Base-by-base conservation (phyloP, 2,888 invertebrate species). In the Camptogramma bilineatum region DNA sequence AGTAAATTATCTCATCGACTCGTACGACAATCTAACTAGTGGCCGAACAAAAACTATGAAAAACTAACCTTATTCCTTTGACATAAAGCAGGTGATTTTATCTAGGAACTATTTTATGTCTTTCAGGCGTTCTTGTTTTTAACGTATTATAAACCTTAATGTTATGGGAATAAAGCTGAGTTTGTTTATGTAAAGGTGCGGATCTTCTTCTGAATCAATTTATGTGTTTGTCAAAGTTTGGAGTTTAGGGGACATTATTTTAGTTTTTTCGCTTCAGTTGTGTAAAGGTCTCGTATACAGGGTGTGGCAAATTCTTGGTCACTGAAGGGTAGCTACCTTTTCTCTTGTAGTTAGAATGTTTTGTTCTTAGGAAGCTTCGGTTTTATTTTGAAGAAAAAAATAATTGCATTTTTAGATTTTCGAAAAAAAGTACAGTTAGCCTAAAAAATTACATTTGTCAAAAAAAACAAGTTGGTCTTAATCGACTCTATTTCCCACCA, bases 191-290 rank as follows among this genome's bases (percentile, higher is more conserved):
- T 31, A 3, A 39, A 13, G 34, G 17, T 51, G n/a, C 4, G 16
- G 17, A 19, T 17, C 81, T 82, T 79, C 75, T 77, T 81, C 77
- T 76, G 75, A 82, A 83, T 85, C 82, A 87, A 87, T 88, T 88
- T 88, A 88, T 88, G 85, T 88, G 87, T 86, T 88, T 87, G 83
- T 79, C 79, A 79, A 84, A 85, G 80, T 84, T 80, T 73, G 77
- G 83, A 84, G 77, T 84, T 87, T 85, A 84, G 58, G 79, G 80
- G 79, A 81, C 85, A 84, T 85, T 87, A 85, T 85, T 86, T 84
- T 79, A 77, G 78, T 77, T 79, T 74, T 69, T 51, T 64, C 62
- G 52, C 39, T 31, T 16, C 57, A 17, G 48, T 57, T 34, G 1
- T 44, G 7, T 44, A 44, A 16, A 44, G 44, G 28, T 28, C 28